phyloP scores from a whole-genome alignment of 2,888 invertebrate genomes.

The Drosophila differens region DNA sequence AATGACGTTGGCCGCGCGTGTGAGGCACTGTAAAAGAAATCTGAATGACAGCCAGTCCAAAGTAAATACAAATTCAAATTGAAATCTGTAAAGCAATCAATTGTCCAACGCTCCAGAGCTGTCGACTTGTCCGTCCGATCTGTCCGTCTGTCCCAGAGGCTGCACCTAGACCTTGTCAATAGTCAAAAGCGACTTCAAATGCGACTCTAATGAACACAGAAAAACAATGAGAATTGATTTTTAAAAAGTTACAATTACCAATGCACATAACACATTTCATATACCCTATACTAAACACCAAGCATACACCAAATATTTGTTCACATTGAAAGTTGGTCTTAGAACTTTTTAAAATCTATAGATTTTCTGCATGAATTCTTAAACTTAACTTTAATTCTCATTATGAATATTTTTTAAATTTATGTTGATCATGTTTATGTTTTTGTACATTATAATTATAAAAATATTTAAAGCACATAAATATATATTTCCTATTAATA shows the following conservation, averaged over 20 bases:
- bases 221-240: slow-evolving; percentile 72
- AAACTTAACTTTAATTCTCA: background rate
- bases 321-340: background rate
- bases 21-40: slow-evolving; percentile 62
- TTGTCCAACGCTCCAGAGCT: slow-evolving; percentile 69
- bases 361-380: background rate
- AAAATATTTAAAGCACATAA: too few species aligned
- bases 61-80: slow-evolving; percentile 64
- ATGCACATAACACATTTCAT: slow-evolving; percentile 39
- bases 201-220: slow-evolving; percentile 60
- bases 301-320: background rate
- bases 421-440: too few species aligned
- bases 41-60: slow-evolving; percentile 67
- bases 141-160: slow-evolving; percentile 51
- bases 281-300: slow-evolving; percentile 20
- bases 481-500: too few species aligned
- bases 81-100: slow-evolving; percentile 65
- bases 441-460: too few species aligned
- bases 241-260: slow-evolving; percentile 58
- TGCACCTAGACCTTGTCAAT: slow-evolving; percentile 83
- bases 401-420: background rate
- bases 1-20: slow-evolving; percentile 67
- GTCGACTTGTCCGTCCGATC: slow-evolving; percentile 8
- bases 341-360: background rate
- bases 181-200: slow-evolving; percentile 63